Evolutionary conservation across 1,140 invertebrate species (phyloP).

Genomic region (Drosophila micromelanica): DNA sequence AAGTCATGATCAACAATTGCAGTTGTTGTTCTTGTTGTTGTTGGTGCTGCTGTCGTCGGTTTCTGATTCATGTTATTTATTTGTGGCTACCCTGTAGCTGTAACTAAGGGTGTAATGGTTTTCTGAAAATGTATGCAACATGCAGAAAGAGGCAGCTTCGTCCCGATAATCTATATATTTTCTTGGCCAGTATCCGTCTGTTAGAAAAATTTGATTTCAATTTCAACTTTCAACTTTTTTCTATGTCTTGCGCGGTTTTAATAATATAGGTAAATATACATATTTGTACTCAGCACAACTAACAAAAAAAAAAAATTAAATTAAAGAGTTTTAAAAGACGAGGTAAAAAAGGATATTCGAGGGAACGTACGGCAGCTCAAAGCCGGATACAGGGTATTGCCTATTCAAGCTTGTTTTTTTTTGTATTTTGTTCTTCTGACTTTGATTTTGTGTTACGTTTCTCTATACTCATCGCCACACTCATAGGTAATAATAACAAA

Average conservation of each 20-base stretch:
- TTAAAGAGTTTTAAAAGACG: no score
- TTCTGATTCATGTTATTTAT: constrained; percentile 70
- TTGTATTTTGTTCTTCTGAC: constrained; percentile 17
- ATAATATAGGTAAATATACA: no score
- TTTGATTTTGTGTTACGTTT: constrained; percentile 53
- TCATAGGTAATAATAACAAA: constrained; percentile 31
- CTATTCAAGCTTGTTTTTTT: background rate
- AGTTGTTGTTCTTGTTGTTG: constrained; percentile 7
- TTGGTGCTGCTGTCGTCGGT: constrained; percentile 21
- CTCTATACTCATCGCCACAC: constrained; percentile 19
- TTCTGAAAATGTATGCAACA: background rate
- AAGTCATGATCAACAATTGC: constrained; percentile 69
- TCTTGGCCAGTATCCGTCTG: no score
- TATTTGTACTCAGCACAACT: no score
- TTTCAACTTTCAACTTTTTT: no score
- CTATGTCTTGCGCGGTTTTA: no score
- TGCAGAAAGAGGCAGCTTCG: background rate
- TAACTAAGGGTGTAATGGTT: background rate
- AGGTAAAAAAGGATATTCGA: no score
- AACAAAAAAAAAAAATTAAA: no score
- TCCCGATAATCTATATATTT: no score
- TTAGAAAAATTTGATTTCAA: no score
- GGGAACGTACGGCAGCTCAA: no score
- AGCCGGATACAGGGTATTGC: background rate
- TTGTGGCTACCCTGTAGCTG: background rate